Conservation (phyloP, 2,888 invertebrate genomes). For the Unio delphinus region DNA sequence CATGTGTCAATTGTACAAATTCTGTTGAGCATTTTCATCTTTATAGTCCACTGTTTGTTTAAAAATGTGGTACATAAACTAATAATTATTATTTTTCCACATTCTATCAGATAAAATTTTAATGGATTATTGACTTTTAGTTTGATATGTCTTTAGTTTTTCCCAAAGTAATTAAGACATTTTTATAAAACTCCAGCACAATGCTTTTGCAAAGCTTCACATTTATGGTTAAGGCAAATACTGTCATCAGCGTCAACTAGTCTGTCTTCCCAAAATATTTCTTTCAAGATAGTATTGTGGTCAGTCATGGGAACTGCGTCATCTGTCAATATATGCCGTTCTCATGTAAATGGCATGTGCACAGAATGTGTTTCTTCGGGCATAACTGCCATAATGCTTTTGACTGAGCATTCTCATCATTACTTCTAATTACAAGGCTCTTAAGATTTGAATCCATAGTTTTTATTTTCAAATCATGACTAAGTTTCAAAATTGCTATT, state of each 20-base stretch:
- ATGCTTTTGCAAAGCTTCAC: constrained; percentile 12
- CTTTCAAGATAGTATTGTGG: constrained; percentile 5
- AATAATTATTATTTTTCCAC: constrained; percentile 31
- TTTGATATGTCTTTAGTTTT: not conserved
- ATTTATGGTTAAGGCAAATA: constrained; percentile 16
- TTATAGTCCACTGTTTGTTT: constrained; percentile 20
- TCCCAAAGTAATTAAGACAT: constrained; percentile 11
- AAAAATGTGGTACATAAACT: constrained; percentile 22
- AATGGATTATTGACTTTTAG: constrained; percentile 6
- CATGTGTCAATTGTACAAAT: not conserved
- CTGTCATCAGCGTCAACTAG: constrained; percentile 12
- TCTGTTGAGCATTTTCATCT: not conserved
- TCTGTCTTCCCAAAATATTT: constrained; percentile 15
- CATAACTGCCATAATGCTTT: constrained; percentile 3
- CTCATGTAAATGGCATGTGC: constrained; percentile 10
- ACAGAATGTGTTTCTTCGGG: constrained; percentile 9
- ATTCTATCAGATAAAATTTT: not conserved
- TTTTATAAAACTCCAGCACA: constrained; percentile 1
- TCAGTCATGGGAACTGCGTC: constrained; percentile 7
- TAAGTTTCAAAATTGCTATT: constrained; percentile 27
- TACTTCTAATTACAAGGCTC: constrained; percentile 10
- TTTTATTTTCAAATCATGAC: constrained; percentile 19
- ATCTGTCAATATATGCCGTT: constrained; percentile 13
- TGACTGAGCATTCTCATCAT: constrained; percentile 13
- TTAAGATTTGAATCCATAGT: not conserved